phyloP scores from a whole-genome alignment of 1,140 invertebrate genomes.

The Reticulitermes speratus region DNA sequence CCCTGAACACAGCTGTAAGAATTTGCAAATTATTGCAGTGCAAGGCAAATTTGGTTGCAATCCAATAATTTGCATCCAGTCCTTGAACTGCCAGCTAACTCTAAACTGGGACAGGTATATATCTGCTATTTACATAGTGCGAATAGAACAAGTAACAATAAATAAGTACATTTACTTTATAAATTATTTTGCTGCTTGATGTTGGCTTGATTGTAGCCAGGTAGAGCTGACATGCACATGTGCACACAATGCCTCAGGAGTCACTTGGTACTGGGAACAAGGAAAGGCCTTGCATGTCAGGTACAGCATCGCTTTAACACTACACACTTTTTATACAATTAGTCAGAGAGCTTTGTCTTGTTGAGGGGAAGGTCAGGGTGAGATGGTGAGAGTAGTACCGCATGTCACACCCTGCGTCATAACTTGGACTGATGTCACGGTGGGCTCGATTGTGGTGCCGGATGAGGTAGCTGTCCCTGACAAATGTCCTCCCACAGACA shows the following conservation, averaged over 20 bases:
- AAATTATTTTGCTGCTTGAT: neutral
- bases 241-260: too few relatives aligned
- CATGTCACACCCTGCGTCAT: neutral
- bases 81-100: neutral
- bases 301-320: neutral
- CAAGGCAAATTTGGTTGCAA: neutral
- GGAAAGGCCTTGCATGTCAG: neutral
- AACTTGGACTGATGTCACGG: constrained; percentile 48
- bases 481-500: constrained; percentile 69
- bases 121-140: neutral
- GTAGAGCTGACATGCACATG: too few relatives aligned
- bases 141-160: neutral
- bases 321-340: neutral
- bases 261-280: neutral
- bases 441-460: constrained; percentile 70
- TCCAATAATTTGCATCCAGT: neutral
- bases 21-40: neutral
- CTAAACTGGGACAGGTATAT: neutral
- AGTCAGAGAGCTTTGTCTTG: constrained; percentile 14
- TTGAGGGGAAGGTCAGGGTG: neutral
- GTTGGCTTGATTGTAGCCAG: too few relatives aligned
- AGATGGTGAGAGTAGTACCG: neutral
- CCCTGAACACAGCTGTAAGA: neutral
- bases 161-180: neutral
- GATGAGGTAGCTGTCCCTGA: constrained; percentile 73